Evolutionary conservation across 2,797 vertebrate species (phyloP), one percentile per base, ranked within the genome.

Genomic region (Pipistrellus pygmaeus): DNA sequence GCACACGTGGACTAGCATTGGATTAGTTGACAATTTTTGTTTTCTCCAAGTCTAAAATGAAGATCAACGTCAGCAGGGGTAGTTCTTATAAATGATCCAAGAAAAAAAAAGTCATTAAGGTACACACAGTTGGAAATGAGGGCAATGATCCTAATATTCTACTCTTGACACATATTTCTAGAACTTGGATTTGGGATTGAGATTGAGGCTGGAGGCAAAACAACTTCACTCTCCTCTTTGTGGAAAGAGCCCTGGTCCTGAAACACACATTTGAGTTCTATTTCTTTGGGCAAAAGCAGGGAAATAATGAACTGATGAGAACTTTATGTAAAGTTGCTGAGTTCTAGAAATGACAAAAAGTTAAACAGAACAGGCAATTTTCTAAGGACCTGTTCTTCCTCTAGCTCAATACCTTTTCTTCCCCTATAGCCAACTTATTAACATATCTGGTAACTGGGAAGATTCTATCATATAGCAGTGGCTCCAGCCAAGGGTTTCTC

Each of bases 261-360:
- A 71, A 92, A 78, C 18, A 83, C 4, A 72, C 4, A n/a, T 88
- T 14, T 57, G 44, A 84, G 8, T 35, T 81, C 30, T 76, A 30
- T 90, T 78, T 91, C 44, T 81, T 57, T 75, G 44, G 6, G 14
- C 15, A 87, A 44, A 80, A 68, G 38, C 64, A 55, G 27, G 62
- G 81, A 84, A 84, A 66, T 83, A 75, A 77, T 53, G 30, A 87
- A 51, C n/a, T 38, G 5, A 69, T 76, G 32, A 93, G 23, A 84
- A 64, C 17, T 90, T 90, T 78, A 69, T 75, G 27, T 89, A 73
- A 38, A 62, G 12, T 66, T 92, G 27, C 51, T 81, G 35, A 55
- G 64, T 89, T 96, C 11, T 44, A 38, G 72, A 90, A 92, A 78
- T 85, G n/a, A 53, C 18, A 64, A 75, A 27, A 82, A 75, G 14